Conservation (phyloP, 2,888 invertebrate genomes). For the Pyrgus malvae region DNA sequence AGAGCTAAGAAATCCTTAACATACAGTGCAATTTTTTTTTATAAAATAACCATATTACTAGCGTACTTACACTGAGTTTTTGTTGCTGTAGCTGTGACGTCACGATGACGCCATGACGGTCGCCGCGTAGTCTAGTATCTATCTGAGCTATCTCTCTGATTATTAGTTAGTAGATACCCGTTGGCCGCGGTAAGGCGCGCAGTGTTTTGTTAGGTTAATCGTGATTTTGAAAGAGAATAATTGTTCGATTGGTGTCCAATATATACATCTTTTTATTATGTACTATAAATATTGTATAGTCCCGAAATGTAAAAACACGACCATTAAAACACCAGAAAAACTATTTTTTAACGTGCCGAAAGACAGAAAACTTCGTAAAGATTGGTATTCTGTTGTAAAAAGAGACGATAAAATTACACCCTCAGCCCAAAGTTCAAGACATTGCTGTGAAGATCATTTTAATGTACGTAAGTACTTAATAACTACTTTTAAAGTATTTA, state of each 20-base stretch:
- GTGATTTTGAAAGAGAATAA: background rate
- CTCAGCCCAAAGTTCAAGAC: background rate
- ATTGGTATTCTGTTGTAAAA: slow-evolving; percentile 25
- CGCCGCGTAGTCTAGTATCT: no score
- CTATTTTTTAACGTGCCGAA: slow-evolving; percentile 38
- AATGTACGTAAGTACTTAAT: background rate
- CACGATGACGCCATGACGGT: no score
- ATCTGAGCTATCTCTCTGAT: no score
- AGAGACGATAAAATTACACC: background rate
- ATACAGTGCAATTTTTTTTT: no score
- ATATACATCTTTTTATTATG: background rate
- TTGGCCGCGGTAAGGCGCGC: background rate
- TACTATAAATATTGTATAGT: slow-evolving; percentile 32
- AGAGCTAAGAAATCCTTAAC: no score
- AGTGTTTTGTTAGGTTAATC: background rate
- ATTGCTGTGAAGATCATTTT: background rate
- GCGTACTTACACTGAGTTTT: no score
- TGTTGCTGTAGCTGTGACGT: no score
- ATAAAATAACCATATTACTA: no score
- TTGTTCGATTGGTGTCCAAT: background rate
- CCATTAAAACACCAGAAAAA: slow-evolving; percentile 36
- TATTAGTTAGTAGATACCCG: background rate
- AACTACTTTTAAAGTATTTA: background rate
- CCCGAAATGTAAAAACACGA: slow-evolving; percentile 38
- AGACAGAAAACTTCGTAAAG: slow-evolving; percentile 35